Conservation (phyloP, 2,113 vertebrate genomes). For the Ceratotherium simum region DNA sequence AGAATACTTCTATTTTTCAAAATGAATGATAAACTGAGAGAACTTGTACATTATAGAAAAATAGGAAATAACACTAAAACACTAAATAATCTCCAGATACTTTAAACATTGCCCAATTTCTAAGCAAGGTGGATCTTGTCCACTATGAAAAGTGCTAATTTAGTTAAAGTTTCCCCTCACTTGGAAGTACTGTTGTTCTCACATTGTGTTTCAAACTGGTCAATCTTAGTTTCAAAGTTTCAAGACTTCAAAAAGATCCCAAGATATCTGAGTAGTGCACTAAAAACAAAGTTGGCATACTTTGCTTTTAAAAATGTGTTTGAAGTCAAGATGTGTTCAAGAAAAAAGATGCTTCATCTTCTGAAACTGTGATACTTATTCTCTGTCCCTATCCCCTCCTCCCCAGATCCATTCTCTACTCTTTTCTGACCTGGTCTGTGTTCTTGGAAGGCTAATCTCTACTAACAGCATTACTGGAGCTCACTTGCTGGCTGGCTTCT, state of each 20-base stretch:
- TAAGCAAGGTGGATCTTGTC: not conserved
- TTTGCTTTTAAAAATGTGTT: slow-evolving; percentile 16
- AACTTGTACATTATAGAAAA: not conserved
- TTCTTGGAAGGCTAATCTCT: not conserved
- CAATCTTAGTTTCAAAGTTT: slow-evolving; percentile 19
- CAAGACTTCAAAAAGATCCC: slow-evolving; percentile 2
- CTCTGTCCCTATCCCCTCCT: not conserved
- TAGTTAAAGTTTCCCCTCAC: not conserved
- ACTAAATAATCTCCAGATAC: not conserved
- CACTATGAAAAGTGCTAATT: not conserved
- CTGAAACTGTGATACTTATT: not conserved
- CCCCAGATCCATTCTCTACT: not conserved
- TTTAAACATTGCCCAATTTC: not conserved
- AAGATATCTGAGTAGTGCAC: not conserved
- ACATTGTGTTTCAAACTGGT: slow-evolving; percentile 10
- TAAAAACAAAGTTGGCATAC: slow-evolving; percentile 22
- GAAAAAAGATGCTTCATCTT: not conserved
- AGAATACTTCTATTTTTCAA: not conserved
- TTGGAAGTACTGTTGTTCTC: not conserved
- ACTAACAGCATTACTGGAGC: not conserved
- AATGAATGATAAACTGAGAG: slow-evolving; percentile 2
- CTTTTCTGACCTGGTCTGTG: not conserved
- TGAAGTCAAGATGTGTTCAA: slow-evolving; percentile 9
- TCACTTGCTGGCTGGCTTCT: not conserved
- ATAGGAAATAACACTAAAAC: not conserved